These are phyloP conservation scores for Apamea sordens DNA, from an alignment of 2,888 invertebrate species.

Conservation along the genomic window DNA sequence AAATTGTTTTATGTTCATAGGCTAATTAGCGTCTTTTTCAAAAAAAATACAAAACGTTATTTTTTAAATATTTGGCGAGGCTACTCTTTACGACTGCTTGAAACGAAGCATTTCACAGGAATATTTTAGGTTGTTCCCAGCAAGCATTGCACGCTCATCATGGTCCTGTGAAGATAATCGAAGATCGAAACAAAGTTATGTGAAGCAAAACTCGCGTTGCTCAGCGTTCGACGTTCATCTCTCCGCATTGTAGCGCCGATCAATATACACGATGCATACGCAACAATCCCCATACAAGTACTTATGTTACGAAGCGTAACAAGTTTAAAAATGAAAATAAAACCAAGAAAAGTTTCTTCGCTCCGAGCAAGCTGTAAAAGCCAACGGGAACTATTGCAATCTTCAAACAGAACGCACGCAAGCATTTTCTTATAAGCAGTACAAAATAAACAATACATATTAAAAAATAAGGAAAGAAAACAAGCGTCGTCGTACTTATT, in stretches of 20 bases:
- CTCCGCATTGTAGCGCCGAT: conserved; percentile 16
- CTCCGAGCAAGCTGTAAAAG: conserved; percentile 50
- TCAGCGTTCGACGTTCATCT: background rate
- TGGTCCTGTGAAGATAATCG: background rate
- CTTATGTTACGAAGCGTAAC: conserved; percentile 40
- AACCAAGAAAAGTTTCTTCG: conserved; percentile 39
- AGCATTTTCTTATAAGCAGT: conserved; percentile 47
- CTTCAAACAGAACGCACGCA: conserved; percentile 42
- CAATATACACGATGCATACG: conserved; percentile 26
- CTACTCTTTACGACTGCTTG: background rate
- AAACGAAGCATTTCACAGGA: background rate
- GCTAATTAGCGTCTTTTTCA: background rate
- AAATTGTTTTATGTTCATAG: conserved; percentile 11
- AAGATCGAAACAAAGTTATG: background rate
- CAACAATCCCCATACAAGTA: conserved; percentile 6
- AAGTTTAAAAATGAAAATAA: conserved; percentile 60
- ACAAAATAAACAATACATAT: conserved; percentile 37
- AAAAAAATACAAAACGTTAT: background rate
- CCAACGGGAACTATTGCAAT: conserved; percentile 54
- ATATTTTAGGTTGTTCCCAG: background rate
- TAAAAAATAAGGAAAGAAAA: conserved; percentile 22
- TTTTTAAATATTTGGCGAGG: background rate
- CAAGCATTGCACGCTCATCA: background rate
- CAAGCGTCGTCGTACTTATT: background rate
- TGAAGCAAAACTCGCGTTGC: conserved; percentile 1